Evolutionary conservation across 2,888 invertebrate species (phyloP), one percentile per base, ranked within the genome.

Genomic region (Mesoligia furuncula): DNA sequence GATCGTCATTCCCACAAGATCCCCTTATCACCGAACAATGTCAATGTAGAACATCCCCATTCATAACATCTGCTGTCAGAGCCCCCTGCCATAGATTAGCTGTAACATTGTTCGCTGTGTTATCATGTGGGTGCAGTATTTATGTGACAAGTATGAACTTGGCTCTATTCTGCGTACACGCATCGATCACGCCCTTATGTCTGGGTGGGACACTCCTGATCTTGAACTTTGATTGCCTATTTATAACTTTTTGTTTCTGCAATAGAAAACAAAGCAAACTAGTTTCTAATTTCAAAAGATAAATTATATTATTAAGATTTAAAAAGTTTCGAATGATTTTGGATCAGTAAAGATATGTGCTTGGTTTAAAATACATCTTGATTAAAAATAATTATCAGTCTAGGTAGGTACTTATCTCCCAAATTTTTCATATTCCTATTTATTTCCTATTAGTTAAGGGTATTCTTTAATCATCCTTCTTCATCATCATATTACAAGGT

Each of bases 71-170:
- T 39, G 45, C 75, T 80, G 87, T 89, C 86, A 85, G 73, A 87
- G 6, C 36, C 66, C 62, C 68, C 51, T 39, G 69, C 78, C 69
- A 71, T 87, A 84, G 73, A 87, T 85, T 76, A 84, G 62, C n/a
- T n/a, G 51, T 70, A 57, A 66, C 67, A 72, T 70, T 75, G 71
- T 45, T 61, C 64, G 62, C 61, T 27, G 57, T 73, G 57, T 54
- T 73, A 67, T 73, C 54, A 84, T 84, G 70, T 87, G 88, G 80
- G 88, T 78, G 57, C 66, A 17, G 57, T 89, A 81, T 88, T 88
- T 88, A 88, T 88, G 88, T 77, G 85, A 88, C 89, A 85, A 79
- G 65, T 65, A 74, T 81, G 80, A 87, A 87, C 89, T 85, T 87
- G 86, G 81, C 82, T 86, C 81, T 71, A 77, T 85, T 86, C 79